Conservation (phyloP, 1,140 invertebrate genomes). For the Octopus sinensis region DNA sequence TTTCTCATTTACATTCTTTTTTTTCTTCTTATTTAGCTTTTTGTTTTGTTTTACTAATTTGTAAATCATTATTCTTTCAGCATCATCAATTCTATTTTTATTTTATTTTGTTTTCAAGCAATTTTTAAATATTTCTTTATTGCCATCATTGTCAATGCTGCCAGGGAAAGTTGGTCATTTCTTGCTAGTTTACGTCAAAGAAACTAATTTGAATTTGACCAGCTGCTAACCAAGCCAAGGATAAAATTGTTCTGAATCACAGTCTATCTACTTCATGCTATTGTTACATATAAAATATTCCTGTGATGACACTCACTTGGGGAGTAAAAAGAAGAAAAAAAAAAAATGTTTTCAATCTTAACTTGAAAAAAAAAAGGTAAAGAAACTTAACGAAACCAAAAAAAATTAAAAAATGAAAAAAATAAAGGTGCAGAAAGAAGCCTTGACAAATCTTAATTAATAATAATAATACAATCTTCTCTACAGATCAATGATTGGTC, state of each 20-base stretch:
- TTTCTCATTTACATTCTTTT: too few relatives aligned
- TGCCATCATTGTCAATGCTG: constrained; percentile 4
- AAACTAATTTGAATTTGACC: not conserved
- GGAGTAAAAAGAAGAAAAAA: not conserved
- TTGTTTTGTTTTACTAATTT: too few relatives aligned
- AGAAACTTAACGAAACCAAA: not conserved
- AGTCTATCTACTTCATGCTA: not conserved
- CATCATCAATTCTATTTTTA: too few relatives aligned
- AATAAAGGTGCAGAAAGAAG: too few relatives aligned
- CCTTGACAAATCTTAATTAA: too few relatives aligned
- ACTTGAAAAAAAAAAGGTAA: not conserved
- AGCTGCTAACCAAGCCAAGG: not conserved
- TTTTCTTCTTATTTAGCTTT: too few relatives aligned
- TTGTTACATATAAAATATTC: not conserved
- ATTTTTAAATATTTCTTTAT: not conserved
- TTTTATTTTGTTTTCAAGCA: too few relatives aligned
- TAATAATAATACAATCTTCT: too few relatives aligned
- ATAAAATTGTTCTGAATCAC: constrained; percentile 3
- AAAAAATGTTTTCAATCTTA: not conserved
- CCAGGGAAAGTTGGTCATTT: not conserved
- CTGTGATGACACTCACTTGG: not conserved
- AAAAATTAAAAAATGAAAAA: not conserved
- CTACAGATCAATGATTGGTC: too few relatives aligned
- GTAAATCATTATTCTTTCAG: too few relatives aligned
- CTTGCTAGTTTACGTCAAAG: too few relatives aligned